Percentiles rank a stretch among this genome's conserved stretches.
Evolutionary conservation across 2,888 invertebrate genomes (phyloP).

Genomic region (Arctia plantaginis): DNA sequence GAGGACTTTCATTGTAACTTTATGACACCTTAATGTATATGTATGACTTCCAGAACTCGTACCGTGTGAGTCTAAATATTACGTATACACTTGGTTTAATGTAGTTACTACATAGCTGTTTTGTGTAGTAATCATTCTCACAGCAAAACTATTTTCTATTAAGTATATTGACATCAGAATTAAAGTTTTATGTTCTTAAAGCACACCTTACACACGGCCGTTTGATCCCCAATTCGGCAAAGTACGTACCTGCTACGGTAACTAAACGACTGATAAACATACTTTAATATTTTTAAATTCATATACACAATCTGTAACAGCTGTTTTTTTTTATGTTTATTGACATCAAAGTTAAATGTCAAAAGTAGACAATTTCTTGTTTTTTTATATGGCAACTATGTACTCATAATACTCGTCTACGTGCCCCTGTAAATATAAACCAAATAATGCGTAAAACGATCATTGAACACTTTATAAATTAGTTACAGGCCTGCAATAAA

Average conservation of each 20-base stretch:
- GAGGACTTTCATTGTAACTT: neutral
- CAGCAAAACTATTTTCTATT: neutral
- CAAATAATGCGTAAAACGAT: too few relatives aligned
- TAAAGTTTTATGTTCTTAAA: neutral
- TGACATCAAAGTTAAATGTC: neutral
- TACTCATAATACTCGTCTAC: too few relatives aligned
- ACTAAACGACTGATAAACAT: too few relatives aligned
- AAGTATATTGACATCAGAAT: neutral
- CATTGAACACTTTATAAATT: neutral
- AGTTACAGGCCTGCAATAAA: neutral
- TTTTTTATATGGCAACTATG: too few relatives aligned
- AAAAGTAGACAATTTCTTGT: too few relatives aligned
- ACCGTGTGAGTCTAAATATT: neutral
- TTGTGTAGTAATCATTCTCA: neutral
- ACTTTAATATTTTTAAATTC: too few relatives aligned
- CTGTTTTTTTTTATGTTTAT: neutral
- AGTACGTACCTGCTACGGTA: too few relatives aligned
- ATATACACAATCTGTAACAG: neutral
- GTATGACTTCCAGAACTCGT: neutral
- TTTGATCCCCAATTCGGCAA: too few relatives aligned
- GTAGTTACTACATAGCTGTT: neutral
- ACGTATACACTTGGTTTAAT: neutral
- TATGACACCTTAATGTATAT: neutral
- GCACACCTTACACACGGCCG: too few relatives aligned
- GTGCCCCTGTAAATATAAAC: too few relatives aligned